Base-by-base conservation (phyloP, 2,797 vertebrate species). In the Cynopterus sphinx region DNA sequence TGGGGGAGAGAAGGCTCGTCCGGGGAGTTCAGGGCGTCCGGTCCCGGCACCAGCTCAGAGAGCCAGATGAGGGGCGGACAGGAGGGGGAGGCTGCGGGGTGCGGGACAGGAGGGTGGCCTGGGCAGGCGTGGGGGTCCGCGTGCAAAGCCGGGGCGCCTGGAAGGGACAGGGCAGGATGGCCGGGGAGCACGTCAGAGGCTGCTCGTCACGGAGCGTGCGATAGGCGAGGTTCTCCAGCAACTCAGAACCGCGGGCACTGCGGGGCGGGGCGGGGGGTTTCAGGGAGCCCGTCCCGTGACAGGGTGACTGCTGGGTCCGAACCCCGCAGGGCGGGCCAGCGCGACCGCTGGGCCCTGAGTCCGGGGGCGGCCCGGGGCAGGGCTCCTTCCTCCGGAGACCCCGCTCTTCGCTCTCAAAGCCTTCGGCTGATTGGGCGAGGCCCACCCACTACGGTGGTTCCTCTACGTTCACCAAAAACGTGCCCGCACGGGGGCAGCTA, bases 341-440 rank as follows among this genome's bases (percentile, higher is more conserved):
- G 3, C 3, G 24, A 5, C 33, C 49, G 36, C 43, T 31, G n/a
- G 2, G 19, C 0, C 51, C 0, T 4, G 61, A 21, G 74, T 15
- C 28, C 49, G 5, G 12, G 26, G 22, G 9, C 9, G 21, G 22
- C 63, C 75, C 10, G 63, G 75, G 75, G 75, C 51, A 8, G 10
- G 3, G 1, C 3, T 8, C 31, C 22, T 2, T 43, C 75, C 70
- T 28, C 74, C 3, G 28, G 28, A n/a, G 59, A 63, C 28, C 41
- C 28, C 24, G 12, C 10, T 28, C 16, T 36, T 49, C 36, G 2
- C 31, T 57, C 51, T 28, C 26, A 6, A 22, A 2, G 24, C 10
- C 1, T 70, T 46, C 16, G 0, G 28, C 63, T 9, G 63, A 22
- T 17, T 9, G 28, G 21, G 24, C 2, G 1, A 55, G 74, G 65